Evolutionary conservation across 2,113 vertebrate species (phyloP).

Genomic region (Pangasianodon gigas): DNA sequence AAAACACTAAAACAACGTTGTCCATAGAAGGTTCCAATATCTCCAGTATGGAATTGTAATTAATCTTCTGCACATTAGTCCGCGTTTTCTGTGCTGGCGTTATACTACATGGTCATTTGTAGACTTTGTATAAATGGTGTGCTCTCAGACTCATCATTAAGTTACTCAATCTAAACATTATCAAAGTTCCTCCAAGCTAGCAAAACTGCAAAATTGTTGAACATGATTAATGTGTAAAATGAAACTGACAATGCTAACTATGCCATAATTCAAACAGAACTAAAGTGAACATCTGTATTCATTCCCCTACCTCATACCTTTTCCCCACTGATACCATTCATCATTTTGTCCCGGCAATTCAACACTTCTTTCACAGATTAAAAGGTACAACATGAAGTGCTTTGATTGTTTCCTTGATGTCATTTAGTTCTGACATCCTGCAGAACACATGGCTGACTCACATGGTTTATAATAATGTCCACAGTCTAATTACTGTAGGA

Average conservation of each 20-base stretch:
- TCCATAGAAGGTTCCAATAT: not conserved
- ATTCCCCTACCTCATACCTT: not conserved
- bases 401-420: not conserved
- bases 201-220: not conserved
- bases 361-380: not conserved
- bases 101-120: not conserved
- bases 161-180: not conserved
- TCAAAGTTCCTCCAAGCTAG: not conserved
- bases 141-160: not conserved
- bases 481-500: not conserved
- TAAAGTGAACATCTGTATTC: not conserved
- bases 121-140: not conserved
- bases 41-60: not conserved
- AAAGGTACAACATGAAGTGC: constrained; percentile 26
- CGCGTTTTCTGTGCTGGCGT: not conserved
- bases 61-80: not conserved
- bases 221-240: constrained; percentile 10
- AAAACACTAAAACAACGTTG: not conserved
- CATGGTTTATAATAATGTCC: not conserved
- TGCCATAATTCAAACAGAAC: not conserved
- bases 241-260: not conserved
- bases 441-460: not conserved
- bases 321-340: not conserved
- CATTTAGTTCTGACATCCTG: not conserved
- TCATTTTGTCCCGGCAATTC: not conserved